A percentile compares a stretch with the other conserved stretches of the same genome.
These are phyloP conservation scores for Cosmopolites sordidus DNA, from an alignment of 2,888 invertebrate genomes.

Conservation along the genomic window DNA sequence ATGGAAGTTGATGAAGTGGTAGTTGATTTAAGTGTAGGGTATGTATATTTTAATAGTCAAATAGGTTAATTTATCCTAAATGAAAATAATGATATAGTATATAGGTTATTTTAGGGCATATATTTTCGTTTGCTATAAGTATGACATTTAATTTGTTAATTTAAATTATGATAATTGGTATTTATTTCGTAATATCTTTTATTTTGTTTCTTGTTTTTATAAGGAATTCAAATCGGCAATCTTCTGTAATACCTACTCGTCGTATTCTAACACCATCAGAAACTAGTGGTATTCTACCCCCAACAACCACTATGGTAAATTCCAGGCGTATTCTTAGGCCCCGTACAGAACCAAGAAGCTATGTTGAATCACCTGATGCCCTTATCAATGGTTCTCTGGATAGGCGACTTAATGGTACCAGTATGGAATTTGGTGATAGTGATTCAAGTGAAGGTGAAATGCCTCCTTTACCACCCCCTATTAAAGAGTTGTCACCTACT, in stretches of 20 bases:
- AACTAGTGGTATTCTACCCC: neutral
- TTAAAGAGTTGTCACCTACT: slow-evolving; percentile 55
- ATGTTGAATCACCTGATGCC: slow-evolving; percentile 71
- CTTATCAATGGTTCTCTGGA: slow-evolving; percentile 41
- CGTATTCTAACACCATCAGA: neutral
- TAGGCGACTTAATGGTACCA: slow-evolving; percentile 34
- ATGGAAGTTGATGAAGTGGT: slow-evolving; percentile 89
- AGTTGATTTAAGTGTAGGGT: slow-evolving; percentile 85
- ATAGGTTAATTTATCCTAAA: no score
- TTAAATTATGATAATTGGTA: no score
- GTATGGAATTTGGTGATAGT: slow-evolving; percentile 55
- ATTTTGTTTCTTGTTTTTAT: neutral
- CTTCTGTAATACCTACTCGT: slow-evolving; percentile 3
- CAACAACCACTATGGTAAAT: slow-evolving; percentile 21
- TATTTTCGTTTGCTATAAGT: no score
- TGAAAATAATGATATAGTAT: no score
- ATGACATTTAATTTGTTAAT: no score
- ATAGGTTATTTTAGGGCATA: no score
- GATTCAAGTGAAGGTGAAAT: slow-evolving; percentile 66
- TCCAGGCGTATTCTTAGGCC: slow-evolving; percentile 71
- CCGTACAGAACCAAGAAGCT: slow-evolving; percentile 76
- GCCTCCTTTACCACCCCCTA: slow-evolving; percentile 60
- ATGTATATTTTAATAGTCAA: slow-evolving; percentile 36
- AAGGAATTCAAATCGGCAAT: slow-evolving; percentile 13
- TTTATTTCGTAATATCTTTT: no score